Evolutionary conservation across 2,113 vertebrate species (phyloP).

Genomic region (Carlito syrichta): DNA sequence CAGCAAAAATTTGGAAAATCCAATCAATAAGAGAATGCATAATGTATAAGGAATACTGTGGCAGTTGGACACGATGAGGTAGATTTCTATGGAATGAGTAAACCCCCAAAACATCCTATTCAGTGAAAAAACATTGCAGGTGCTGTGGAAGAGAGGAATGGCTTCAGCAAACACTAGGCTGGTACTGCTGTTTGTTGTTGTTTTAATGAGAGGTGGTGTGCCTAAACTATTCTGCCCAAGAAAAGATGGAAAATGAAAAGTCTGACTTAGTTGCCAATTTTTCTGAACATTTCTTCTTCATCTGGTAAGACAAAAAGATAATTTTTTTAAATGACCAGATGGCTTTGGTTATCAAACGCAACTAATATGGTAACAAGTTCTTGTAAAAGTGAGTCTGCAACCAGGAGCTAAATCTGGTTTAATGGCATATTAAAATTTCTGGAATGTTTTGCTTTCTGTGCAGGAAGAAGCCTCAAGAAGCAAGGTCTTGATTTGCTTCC

Average conservation of each 20-base stretch:
- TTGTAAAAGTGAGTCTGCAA: background rate
- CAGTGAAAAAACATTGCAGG: background rate
- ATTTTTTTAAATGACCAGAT: background rate
- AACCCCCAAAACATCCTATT: background rate
- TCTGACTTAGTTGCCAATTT: background rate
- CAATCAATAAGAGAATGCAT: background rate
- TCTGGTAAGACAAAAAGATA: background rate
- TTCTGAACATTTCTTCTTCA: background rate
- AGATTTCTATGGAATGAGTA: background rate
- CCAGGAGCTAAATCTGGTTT: background rate
- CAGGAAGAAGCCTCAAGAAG: background rate
- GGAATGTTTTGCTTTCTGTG: background rate
- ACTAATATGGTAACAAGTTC: background rate
- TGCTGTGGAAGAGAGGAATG: fast-evolving
- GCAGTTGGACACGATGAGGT: background rate
- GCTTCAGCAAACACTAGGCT: background rate
- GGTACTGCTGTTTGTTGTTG: background rate
- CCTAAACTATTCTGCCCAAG: background rate
- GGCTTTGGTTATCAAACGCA: background rate
- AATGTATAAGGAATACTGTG: background rate
- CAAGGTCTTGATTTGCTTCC: background rate
- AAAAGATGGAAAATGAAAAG: background rate
- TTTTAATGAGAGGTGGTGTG: background rate
- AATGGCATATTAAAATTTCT: background rate
- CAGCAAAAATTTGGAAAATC: background rate